Percentiles rank a stretch among this genome's conserved stretches.
Evolutionary conservation across 2,888 invertebrate species (phyloP).

Genomic region (Xylota segnis): DNA sequence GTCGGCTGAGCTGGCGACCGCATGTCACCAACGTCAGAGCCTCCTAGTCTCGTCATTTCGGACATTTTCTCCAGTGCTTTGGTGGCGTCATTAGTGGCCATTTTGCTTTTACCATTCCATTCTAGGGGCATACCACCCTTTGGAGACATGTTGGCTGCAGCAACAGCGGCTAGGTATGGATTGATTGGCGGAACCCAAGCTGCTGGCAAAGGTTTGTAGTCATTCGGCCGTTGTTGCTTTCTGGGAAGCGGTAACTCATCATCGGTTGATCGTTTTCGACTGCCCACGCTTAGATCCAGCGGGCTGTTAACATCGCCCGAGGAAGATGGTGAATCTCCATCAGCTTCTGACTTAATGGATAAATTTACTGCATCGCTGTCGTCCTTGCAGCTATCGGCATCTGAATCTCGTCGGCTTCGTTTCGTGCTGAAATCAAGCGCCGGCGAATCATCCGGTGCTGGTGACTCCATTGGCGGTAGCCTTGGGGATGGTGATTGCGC

Average conservation of each 20-base stretch:
- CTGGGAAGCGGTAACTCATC: conserved; percentile 87
- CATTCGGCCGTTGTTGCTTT: conserved; percentile 88
- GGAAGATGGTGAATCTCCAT: conserved; percentile 80
- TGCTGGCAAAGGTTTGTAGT: conserved; percentile 88
- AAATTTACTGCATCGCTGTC: conserved; percentile 88
- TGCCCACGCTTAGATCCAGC: conserved; percentile 92
- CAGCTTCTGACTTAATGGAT: conserved; percentile 74
- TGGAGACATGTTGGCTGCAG: conserved; percentile 90
- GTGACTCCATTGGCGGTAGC: conserved; percentile 86
- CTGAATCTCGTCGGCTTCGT: conserved; percentile 85
- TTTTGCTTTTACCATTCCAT: conserved; percentile 93
- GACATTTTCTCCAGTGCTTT: conserved; percentile 97
- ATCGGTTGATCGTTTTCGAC: conserved; percentile 90
- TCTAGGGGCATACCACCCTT: conserved; percentile 87
- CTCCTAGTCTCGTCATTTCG: conserved; percentile 93
- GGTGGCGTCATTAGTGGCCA: conserved; percentile 92
- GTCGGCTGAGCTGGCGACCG: conserved; percentile 70
- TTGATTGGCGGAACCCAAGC: conserved; percentile 93
- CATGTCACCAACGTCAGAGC: conserved; percentile 86
- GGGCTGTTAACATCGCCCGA: conserved; percentile 86
- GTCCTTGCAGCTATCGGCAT: conserved; percentile 86
- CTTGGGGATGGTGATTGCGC: conserved; percentile 84
- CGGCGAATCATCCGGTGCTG: conserved; percentile 85
- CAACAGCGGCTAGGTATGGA: conserved; percentile 92
- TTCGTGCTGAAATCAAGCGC: conserved; percentile 94